Percentiles rank a stretch among this genome's conserved stretches.
Evolutionary conservation across 2,888 invertebrate species (phyloP).

Genomic region (Selenia dentaria): DNA sequence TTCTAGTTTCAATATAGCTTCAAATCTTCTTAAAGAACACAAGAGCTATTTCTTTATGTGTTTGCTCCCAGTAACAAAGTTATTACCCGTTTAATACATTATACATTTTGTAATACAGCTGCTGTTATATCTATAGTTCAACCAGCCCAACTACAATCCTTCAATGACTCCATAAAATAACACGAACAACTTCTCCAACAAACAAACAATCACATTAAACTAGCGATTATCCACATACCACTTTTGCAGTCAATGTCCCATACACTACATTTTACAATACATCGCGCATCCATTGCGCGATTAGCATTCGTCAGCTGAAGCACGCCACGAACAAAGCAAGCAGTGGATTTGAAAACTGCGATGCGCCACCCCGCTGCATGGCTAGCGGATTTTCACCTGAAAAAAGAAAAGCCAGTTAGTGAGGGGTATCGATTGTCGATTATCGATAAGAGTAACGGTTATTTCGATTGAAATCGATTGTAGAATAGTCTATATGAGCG

Average conservation of each 20-base stretch:
- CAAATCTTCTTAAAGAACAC: too few species aligned
- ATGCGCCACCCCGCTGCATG: slow-evolving; percentile 75
- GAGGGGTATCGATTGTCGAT: slow-evolving; percentile 18
- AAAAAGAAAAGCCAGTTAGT: slow-evolving; percentile 38
- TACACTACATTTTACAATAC: slow-evolving; percentile 21
- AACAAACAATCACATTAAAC: slow-evolving; percentile 15
- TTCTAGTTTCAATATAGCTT: too few species aligned
- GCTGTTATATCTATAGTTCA: too few species aligned
- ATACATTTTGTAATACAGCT: too few species aligned
- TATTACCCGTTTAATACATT: too few species aligned
- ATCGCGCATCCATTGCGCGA: slow-evolving; percentile 67
- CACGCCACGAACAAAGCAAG: slow-evolving; percentile 51
- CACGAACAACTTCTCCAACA: background rate
- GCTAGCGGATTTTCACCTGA: slow-evolving; percentile 80
- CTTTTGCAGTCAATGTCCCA: slow-evolving; percentile 34
- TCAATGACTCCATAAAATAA: background rate
- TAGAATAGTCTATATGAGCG: slow-evolving; percentile 13
- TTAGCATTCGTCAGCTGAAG: slow-evolving; percentile 72
- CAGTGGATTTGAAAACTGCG: slow-evolving; percentile 58
- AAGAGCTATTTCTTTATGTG: too few species aligned
- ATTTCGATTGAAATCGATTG: slow-evolving; percentile 23
- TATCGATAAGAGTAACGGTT: slow-evolving; percentile 21
- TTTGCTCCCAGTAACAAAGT: too few species aligned
- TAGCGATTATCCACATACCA: slow-evolving; percentile 23
- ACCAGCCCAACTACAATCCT: background rate